Base-by-base conservation (phyloP, 2,113 vertebrate species). In the Syrrhaptes paradoxus region DNA sequence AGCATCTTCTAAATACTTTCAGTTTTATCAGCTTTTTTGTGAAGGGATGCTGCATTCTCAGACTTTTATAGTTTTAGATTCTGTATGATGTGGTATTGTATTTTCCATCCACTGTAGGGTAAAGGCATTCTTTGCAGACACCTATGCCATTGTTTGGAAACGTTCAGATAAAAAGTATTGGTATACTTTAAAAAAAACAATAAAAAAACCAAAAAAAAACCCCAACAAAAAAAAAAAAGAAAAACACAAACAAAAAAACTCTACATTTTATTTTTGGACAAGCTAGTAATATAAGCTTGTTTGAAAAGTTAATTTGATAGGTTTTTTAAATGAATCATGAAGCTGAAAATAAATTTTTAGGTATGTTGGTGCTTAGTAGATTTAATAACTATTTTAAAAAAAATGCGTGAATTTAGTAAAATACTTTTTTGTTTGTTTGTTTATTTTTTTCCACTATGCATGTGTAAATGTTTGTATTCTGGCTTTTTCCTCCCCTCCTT, bases 381-480 rank as follows among this genome's bases (percentile, higher is more conserved):
- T 98, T 98, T 98, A 98, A 98, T 98, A 98, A 98, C 98, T 98
- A 98, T 98, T 97, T 97, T 98, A 98, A 97, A 98, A 98, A 77
- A 97, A 97, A 90, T 77, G 98, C 97, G 98, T 98, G 98, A 98
- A 98, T 98, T 98, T 98, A 98, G 97, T 98, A 97, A 97, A 98
- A 95, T 88, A 94, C 84, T 91, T 96, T 96, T 95, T 97, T 93
- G 85, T 96, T 97, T 95, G 92, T 96, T 97, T 96, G 89, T 95
- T 97, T 96, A 80, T 97, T 97, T 96, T 89, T 95, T 97, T 87
- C 97, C 98, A 98, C 98, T 98, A 97, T 99, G 99, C 99, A 99
- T 99, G 98, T 99, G 96, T 98, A 98, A 98, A 98, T 98, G 98
- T 99, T 97, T 98, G 98, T 98, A 98, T 98, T 97, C 98, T 98